Conservation (phyloP, 2,113 vertebrate genomes). For the Chelonoidis abingdonii region DNA sequence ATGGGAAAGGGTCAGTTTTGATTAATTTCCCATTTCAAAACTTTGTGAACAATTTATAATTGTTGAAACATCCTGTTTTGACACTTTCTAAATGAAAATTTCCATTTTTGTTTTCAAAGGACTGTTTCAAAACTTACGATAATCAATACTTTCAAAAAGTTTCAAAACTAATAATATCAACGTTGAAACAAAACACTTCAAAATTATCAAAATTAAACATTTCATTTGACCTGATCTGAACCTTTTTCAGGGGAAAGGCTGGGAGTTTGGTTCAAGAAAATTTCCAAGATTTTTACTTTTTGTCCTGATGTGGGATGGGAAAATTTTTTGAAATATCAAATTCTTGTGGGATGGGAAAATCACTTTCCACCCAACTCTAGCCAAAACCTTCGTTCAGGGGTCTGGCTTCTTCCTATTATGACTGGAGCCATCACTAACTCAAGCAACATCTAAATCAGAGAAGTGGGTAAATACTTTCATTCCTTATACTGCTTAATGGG, state of each 20-base stretch:
- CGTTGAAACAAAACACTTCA: neutral
- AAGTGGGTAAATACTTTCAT: no score
- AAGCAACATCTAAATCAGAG: no score
- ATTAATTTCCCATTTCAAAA: no score
- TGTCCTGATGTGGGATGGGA: neutral
- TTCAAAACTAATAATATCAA: neutral
- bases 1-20: no score
- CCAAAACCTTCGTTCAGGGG: neutral
- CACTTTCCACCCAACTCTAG: neutral
- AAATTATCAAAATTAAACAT: neutral
- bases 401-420: neutral
- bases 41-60: no score
- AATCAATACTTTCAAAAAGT: neutral
- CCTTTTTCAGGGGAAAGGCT: rapidly evolving
- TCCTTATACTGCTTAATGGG: no score
- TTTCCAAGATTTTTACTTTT: neutral
- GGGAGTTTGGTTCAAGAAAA: neutral
- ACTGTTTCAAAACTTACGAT: neutral
- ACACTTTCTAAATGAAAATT: no score
- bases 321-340: neutral
- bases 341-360: neutral
- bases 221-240: neutral
- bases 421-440: neutral
- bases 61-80: no score
- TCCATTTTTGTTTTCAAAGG: no score